Evolutionary conservation across 2,113 vertebrate genomes (phyloP).

Genomic region (Motacilla alba): DNA sequence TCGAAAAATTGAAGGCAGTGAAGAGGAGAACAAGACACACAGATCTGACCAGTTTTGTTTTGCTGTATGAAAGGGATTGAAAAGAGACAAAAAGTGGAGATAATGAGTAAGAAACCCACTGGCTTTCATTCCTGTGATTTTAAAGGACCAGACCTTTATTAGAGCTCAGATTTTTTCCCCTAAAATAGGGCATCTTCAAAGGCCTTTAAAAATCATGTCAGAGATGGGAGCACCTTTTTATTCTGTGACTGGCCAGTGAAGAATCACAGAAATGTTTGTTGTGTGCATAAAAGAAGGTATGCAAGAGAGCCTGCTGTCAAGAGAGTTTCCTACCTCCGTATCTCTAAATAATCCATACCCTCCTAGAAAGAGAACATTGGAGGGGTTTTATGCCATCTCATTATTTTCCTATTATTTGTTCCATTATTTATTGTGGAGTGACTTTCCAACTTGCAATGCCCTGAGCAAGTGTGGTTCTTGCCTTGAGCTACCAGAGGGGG

Average conservation of each 20-base stretch:
- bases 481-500: conserved; percentile 53
- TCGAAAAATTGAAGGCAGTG: not conserved
- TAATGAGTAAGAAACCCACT: not conserved
- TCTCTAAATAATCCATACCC: conserved; percentile 25
- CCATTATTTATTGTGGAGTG: conserved; percentile 46
- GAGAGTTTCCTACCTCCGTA: not conserved
- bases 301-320: not conserved
- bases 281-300: not conserved
- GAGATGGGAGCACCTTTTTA: not conserved
- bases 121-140: not conserved
- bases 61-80: not conserved
- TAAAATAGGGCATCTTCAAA: not conserved
- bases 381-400: not conserved
- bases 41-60: conserved; percentile 6
- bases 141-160: not conserved
- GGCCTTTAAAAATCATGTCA: not conserved
- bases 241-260: not conserved
- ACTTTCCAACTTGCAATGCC: conserved; percentile 41
- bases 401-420: conserved; percentile 33
- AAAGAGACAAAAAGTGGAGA: not conserved
- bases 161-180: not conserved
- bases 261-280: not conserved
- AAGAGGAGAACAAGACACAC: not conserved
- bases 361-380: not conserved
- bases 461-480: not conserved